Base-by-base conservation (phyloP, 2,113 vertebrate genomes). In the Peromyscus maniculatus region DNA sequence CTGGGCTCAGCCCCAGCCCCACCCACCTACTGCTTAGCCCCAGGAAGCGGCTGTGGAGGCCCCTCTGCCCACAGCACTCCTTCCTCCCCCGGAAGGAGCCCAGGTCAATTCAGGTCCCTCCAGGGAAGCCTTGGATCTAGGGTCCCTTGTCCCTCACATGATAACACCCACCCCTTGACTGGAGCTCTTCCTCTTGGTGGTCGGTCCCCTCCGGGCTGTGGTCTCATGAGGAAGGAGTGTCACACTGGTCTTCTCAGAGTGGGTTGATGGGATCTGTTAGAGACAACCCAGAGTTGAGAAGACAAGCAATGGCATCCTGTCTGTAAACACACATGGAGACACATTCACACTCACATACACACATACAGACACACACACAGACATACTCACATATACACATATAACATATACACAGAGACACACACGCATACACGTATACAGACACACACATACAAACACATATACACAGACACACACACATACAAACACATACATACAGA, bases 381-480 rank as follows among this genome's bases (percentile, higher is more conserved):
- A 69, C 22, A 22, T 21, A 64, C 21, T 12, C 22, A 64, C 3
- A 64, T 8, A 75, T 36, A 12, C 43, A 78, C 3, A 57, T 9
- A 57, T 49, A 57, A 43, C 43, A 43, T 2, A 82, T 1, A 82
- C 10, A 82, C 17, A 19, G 7, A 17, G 4, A n/a, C 36, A 72
- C 33, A 71, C 15, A 71, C 11, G 49, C 75, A 79, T 3, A 52
- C 7, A 19, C 11, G 52, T 8, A 59, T 2, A n/a, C 52, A 82
- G 4, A 39, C 28, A 16, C 15, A 66, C 24, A 66, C 28, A 67
- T 9, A 69, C 67, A 80, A 1, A 62, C 36, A 33, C 17, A 57
- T 1, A 52, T 0, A 80, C 3, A 39, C 1, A 64, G 13, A 39
- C 2, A 33, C 11, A 55, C 0, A 52, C 13, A 57, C 19, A 57